These are phyloP conservation scores for Lamellibrachia luymesi DNA, from an alignment of 1,140 invertebrate genomes.

Conservation along the genomic window DNA sequence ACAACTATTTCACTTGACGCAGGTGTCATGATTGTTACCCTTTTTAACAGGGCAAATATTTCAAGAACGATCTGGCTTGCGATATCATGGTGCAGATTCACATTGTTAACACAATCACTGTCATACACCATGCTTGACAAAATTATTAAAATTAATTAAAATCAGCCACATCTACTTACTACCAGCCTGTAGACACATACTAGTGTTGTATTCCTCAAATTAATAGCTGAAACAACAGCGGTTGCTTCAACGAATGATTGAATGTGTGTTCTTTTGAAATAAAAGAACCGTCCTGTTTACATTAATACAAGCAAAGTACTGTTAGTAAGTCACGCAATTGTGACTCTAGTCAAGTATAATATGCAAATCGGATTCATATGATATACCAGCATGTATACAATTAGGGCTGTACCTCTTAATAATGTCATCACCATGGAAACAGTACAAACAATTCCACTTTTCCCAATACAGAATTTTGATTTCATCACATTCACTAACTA, in stretches of 20 bases:
- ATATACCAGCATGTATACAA: background rate
- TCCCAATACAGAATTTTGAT: too few relatives aligned
- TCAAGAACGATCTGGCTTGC: background rate
- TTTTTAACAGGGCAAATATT: background rate
- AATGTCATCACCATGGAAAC: background rate
- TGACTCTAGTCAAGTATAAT: background rate
- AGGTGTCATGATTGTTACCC: background rate
- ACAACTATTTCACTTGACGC: background rate
- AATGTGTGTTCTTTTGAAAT: background rate
- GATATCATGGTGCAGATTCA: background rate
- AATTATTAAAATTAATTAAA: background rate
- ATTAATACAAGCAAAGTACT: slow-evolving; percentile 1
- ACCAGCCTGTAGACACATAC: background rate
- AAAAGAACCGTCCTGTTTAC: background rate
- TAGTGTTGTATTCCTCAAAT: background rate
- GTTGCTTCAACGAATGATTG: background rate
- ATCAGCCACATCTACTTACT: background rate
- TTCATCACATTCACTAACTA: background rate
- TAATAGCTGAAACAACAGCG: background rate
- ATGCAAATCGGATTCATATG: background rate
- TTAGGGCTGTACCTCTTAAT: background rate
- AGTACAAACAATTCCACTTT: too few relatives aligned
- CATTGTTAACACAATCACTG: background rate
- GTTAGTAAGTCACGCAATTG: background rate
- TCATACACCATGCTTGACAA: background rate